phyloP scores from a whole-genome alignment of 2,888 invertebrate species.

The Hylaea fasciaria region DNA sequence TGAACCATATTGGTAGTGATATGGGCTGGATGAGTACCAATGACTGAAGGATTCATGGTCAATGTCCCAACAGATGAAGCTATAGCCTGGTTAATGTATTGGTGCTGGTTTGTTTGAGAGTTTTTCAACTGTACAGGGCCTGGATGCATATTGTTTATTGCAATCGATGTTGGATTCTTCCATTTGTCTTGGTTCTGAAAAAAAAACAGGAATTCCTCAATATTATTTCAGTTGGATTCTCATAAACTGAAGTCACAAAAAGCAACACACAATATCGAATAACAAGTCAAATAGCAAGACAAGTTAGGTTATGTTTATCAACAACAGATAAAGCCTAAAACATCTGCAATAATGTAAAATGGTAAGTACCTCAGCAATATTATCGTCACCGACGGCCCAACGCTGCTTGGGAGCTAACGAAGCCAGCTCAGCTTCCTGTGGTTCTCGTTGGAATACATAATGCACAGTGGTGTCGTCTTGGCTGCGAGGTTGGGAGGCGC shows the following conservation, averaged over 20 bases:
- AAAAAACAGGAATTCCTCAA: constrained; percentile 18
- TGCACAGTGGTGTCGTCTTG: constrained; percentile 96
- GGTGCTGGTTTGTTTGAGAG: constrained; percentile 82
- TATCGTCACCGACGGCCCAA: constrained; percentile 96
- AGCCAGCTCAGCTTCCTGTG: constrained; percentile 92
- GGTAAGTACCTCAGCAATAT: constrained; percentile 93
- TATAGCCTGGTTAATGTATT: constrained; percentile 78
- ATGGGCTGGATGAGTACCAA: constrained; percentile 79
- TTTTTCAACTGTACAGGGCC: constrained; percentile 79
- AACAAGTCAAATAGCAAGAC: neutral
- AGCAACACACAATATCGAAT: neutral
- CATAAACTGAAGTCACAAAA: neutral
- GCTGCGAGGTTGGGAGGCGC: constrained; percentile 88
- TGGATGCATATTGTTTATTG: constrained; percentile 85
- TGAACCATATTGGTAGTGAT: constrained; percentile 82
- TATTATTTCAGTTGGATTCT: neutral
- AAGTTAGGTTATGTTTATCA: constrained; percentile 51
- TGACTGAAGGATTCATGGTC: constrained; percentile 79
- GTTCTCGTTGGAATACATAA: constrained; percentile 93
- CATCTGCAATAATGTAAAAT: neutral
- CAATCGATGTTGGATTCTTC: constrained; percentile 89
- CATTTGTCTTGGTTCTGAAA: constrained; percentile 94
- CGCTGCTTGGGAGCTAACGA: constrained; percentile 90
- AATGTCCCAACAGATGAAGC: constrained; percentile 78
- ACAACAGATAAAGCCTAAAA: constrained; percentile 36